Base-by-base conservation (phyloP, 2,888 invertebrate species). In the Caenorhabditis angaria region DNA sequence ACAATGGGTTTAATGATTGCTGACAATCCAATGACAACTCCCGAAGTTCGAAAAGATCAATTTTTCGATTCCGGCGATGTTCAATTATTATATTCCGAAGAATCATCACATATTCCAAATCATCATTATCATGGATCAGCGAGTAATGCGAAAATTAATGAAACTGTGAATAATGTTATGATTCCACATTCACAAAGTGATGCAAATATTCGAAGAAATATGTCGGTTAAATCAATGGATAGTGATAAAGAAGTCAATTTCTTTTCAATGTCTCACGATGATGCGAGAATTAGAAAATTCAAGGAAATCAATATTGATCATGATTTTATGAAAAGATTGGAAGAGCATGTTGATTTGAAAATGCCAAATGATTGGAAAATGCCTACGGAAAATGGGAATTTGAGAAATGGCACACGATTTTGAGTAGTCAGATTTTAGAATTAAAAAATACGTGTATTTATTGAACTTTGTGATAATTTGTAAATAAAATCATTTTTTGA, bases 1-100 rank as follows among this genome's bases (percentile, higher is more conserved):
- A 79, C 81, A 57, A 83, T 84, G 72, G 85, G 85, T n/a, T 53
- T 84, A 35, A 83, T 80, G 67, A 84, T 85, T 20, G 85, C 85
- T 10, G 85, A 85, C 68, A 81, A 83, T 41, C 80, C 82, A 47
- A 81, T 83, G 65, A 66, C 65, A 14, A 78, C 82, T 6, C 85
- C 85, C 18, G 81, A 80, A 20, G 56, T 84, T 22, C 77, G 81
- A 51, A 80, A 76, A 50, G 85, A 85, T 72, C 76, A 80, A 41
- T 85, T 85, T 64, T 84, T 82, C 80, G 81, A 81, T 56, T 78
- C 81, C 24, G 65, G 66, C 47, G 77, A 76, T 27, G 68, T 71
- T 1, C 66, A 70, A 27, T 66, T 73, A 12, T 60, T 78, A 25
- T 78, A 78, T 32, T 78, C 78, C 1, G 78, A 78, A 48, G 76